Base-by-base conservation (phyloP, 2,797 vertebrate species). In the Geotrypetes seraphini region DNA sequence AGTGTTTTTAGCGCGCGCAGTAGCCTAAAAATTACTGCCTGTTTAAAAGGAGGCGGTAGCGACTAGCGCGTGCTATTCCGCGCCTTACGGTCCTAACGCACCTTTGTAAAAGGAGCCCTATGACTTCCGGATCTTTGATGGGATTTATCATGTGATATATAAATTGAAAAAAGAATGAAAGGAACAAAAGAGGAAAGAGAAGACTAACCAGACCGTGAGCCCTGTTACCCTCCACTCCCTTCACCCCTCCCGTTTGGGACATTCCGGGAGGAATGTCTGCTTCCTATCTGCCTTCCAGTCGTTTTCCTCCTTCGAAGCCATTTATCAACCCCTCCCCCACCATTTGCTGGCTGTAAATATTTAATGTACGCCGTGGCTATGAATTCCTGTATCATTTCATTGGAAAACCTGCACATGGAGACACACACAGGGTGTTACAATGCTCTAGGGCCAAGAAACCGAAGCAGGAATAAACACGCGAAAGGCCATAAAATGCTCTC, bases 261-360 rank as follows among this genome's bases (percentile, higher is more conserved):
- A 59, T 33, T 52, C 50, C 34, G 10, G 11, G 27, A 61, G 52
- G 59, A 54, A 49, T 52, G 32, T 6, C 0, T 2, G 0, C 0
- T 0, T 19, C 34, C 45, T 25, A 29, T 11, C 15, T 1, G 33
- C 37, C n/a, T 16, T 38, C 1, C 0, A 53, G 19, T 49, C 50
- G 39, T 28, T 47, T 52, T 28, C 23, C 31, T 25, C 25, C 22
- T 29, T 8, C 23, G n/a, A n/a, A 7, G 37, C 63, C 64, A 38
- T 58, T 71, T 71, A 69, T 71, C 72, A 63, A 33, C 43, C 43
- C 14, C 8, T 14, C 13, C 14, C 8, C 31, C 16, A 24, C 9
- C 23, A 60, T 11, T 41, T 29, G 69, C 50, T 41, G 38, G 54
- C 17, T 19, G 72, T 81, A 75, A 80, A 81, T 79, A 79, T 71